A percentile compares a stretch with the other conserved stretches of the same genome.
Evolutionary conservation across 2,888 invertebrate genomes (phyloP).

Genomic region (Phasia obesa): DNA sequence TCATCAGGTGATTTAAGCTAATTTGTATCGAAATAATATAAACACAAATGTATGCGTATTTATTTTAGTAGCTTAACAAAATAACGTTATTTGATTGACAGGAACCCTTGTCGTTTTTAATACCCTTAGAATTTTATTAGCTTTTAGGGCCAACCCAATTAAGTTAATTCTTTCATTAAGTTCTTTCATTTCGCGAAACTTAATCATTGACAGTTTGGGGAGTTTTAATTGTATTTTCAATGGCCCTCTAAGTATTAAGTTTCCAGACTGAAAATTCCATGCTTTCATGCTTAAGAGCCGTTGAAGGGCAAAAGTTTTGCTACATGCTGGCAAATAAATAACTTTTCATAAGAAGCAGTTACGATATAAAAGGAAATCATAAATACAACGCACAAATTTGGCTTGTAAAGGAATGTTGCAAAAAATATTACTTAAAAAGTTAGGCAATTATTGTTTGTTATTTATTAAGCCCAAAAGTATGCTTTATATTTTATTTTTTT

Average conservation of each 20-base stretch:
- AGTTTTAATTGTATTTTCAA: constrained; percentile 27
- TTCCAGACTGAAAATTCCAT: constrained; percentile 37
- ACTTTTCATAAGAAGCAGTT: constrained; percentile 22
- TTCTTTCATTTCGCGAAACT: not conserved
- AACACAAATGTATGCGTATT: no score
- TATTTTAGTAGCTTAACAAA: no score
- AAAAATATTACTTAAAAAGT: not conserved
- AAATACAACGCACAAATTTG: not conserved
- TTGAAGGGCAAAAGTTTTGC: constrained; percentile 20
- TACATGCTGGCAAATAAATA: not conserved
- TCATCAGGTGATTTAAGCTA: no score
- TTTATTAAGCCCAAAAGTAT: constrained; percentile 27
- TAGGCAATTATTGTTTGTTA: not conserved
- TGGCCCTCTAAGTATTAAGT: constrained; percentile 10
- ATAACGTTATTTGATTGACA: no score
- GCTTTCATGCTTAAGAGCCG: constrained; percentile 13
- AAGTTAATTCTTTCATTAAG: no score
- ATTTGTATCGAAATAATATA: no score
- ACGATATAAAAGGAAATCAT: not conserved
- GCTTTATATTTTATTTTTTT: not conserved
- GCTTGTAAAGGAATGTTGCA: not conserved
- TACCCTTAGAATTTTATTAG: no score
- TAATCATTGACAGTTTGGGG: constrained; percentile 12
- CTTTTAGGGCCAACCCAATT: no score
- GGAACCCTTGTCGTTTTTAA: no score